A percentile compares a stretch with the other conserved stretches of the same genome.
Evolutionary conservation across 2,888 invertebrate species (phyloP).

Genomic region (Blastobasis lacticolella): DNA sequence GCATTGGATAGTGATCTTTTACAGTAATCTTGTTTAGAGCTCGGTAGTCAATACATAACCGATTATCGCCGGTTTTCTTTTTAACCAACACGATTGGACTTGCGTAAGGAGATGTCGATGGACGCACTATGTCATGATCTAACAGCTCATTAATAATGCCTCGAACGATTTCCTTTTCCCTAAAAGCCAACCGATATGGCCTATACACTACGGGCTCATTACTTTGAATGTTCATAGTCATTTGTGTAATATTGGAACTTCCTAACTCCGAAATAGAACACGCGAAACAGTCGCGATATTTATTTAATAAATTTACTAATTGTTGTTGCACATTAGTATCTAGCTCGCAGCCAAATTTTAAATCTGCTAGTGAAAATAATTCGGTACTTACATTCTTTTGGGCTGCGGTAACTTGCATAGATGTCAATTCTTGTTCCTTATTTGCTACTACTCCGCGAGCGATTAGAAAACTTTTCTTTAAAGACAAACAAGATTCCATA

Average conservation of each 20-base stretch:
- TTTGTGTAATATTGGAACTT: conserved; percentile 4
- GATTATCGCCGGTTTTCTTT: conserved; percentile 14
- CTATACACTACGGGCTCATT: conserved; percentile 8
- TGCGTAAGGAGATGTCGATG: conserved; percentile 5
- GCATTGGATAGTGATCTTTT: conserved; percentile 9
- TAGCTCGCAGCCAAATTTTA: neutral
- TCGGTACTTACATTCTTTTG: no score
- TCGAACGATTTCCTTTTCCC: conserved; percentile 6
- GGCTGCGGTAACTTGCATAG: no score
- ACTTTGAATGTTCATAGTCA: conserved; percentile 7
- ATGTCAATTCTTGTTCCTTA: no score
- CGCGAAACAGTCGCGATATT: conserved; percentile 11
- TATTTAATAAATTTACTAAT: neutral
- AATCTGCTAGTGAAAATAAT: no score
- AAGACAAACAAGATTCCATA: neutral
- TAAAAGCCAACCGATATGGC: conserved; percentile 8
- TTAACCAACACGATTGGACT: conserved; percentile 8
- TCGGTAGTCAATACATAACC: conserved; percentile 14
- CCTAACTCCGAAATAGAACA: conserved; percentile 7
- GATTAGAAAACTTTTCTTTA: neutral
- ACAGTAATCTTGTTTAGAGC: conserved; percentile 11
- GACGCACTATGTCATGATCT: conserved; percentile 3
- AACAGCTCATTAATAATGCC: conserved; percentile 6
- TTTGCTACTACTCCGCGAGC: neutral
- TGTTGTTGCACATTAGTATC: neutral